Evolutionary conservation across 1,140 invertebrate species (phyloP).

Genomic region (Pogonognathellus flavescens): DNA sequence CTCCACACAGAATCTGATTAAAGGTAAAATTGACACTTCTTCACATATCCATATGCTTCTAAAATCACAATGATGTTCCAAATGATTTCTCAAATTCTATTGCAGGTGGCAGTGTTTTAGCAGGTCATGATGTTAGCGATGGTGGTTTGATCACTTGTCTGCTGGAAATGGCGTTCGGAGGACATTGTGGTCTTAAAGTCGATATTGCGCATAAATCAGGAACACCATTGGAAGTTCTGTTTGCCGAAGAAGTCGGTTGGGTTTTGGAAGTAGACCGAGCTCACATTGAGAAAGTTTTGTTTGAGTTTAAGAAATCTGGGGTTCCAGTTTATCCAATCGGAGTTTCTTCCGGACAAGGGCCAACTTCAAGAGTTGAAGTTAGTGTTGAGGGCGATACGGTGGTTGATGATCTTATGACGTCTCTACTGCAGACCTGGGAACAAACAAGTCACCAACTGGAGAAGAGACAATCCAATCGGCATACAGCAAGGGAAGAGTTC

Average conservation of each 20-base stretch:
- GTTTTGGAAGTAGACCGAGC: constrained; percentile 83
- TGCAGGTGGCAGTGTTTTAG: constrained; percentile 79
- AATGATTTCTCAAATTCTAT: not conserved
- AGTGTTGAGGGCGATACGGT: constrained; percentile 75
- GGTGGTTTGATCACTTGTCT: constrained; percentile 91
- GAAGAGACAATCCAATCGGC: constrained; percentile 82
- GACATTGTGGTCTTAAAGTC: constrained; percentile 83
- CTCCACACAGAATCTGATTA: constrained; percentile 85
- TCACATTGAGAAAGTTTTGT: constrained; percentile 75
- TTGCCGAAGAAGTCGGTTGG: constrained; percentile 93
- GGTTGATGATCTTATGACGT: constrained; percentile 77
- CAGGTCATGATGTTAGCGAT: constrained; percentile 98
- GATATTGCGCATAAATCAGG: constrained; percentile 75
- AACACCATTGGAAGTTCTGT: constrained; percentile 79
- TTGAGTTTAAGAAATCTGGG: constrained; percentile 74
- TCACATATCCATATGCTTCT: too few species aligned
- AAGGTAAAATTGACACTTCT: constrained; percentile 73
- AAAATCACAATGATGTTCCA: not conserved
- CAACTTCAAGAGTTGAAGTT: constrained; percentile 77
- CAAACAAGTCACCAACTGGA: constrained; percentile 94
- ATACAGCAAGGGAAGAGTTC: constrained; percentile 86
- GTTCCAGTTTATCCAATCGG: constrained; percentile 84
- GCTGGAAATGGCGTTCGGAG: constrained; percentile 95
- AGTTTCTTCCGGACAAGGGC: constrained; percentile 76
- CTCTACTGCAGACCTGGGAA: constrained; percentile 89